phyloP scores from a whole-genome alignment of 2,113 vertebrate genomes.

The Sminthopsis crassicaudata region DNA sequence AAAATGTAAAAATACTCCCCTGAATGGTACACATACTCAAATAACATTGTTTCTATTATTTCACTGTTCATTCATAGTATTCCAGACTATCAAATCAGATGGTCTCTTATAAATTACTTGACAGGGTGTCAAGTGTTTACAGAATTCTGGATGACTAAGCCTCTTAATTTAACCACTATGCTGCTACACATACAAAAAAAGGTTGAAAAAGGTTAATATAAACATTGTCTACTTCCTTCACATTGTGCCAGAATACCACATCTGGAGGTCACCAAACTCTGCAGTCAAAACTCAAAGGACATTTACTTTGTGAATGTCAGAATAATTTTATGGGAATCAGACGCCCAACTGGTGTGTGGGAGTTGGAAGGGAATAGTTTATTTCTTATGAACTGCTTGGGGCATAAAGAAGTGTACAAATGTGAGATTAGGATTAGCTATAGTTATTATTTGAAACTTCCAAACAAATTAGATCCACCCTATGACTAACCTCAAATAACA shows the following conservation, averaged over 20 bases:
- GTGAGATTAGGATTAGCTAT: constrained; percentile 45
- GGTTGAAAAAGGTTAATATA: constrained; percentile 73
- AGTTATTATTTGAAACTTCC: constrained; percentile 62
- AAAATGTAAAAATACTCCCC: not conserved
- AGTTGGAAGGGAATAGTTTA: constrained; percentile 43
- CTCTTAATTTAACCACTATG: constrained; percentile 62
- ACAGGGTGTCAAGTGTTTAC: constrained; percentile 70
- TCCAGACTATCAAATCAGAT: not conserved
- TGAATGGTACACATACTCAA: not conserved
- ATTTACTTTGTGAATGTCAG: constrained; percentile 75
- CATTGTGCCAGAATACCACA: constrained; percentile 59
- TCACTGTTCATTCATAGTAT: not conserved
- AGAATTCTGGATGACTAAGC: constrained; percentile 70
- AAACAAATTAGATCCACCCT: constrained; percentile 65
- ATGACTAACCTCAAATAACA: constrained; percentile 63
- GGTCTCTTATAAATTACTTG: constrained; percentile 36
- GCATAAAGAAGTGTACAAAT: constrained; percentile 25
- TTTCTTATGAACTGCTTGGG: constrained; percentile 48
- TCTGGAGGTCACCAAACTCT: constrained; percentile 66
- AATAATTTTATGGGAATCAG: constrained; percentile 75
- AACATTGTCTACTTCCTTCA: constrained; percentile 68
- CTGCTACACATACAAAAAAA: constrained; percentile 62
- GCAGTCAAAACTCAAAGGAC: constrained; percentile 69
- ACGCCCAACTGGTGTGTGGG: constrained; percentile 49
- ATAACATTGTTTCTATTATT: not conserved